Evolutionary conservation across 2,113 vertebrate genomes (phyloP), one percentile per base, ranked within the genome.

Genomic region (Nematolebias whitei): DNA sequence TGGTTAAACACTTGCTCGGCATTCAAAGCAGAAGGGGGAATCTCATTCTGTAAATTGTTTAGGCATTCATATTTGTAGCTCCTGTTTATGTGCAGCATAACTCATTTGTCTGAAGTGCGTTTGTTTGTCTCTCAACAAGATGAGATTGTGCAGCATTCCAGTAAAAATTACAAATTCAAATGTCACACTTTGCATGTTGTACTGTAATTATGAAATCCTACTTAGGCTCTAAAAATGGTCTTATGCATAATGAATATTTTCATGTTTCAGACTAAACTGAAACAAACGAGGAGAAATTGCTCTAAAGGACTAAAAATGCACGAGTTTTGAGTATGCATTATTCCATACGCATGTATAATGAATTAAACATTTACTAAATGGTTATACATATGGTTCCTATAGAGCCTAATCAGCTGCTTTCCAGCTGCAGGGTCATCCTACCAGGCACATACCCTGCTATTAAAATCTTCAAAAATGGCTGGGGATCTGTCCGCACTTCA

Each of bases 1-100:
- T 68, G 78, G 74, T 67, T 88, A 77, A 77, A 68, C 80, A 87
- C 81, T 76, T 80, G 44, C 51, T 71, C 35, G 6, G 23, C 66
- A 54, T 60, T 47, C 60, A 56, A 73, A 73, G 43, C 50, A 39
- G 59, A 22, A 47, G n/a, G 49, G 48, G 23, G 68, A 67, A 56
- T 48, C 71, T 68, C 32, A 35, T 23, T 64, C 45, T 20, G 49
- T 44, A 78, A 80, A 85, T 61, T 78, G 83, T 62, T 79, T 60
- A 41, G 62, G 5, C 71, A 43, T 71, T 74, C 69, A 18, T 58
- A 63, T 82, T 78, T 73, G 57, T 64, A 18, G 32, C 45, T 44
- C 43, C 58, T 23, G 39, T 74, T 81, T 44, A 58, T 79, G 63
- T 58, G 45, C 60, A 48, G 14, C 15, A 49, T 40, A 71, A 66